Base-by-base conservation (phyloP, 2,888 invertebrate species). In the Anarsia innoxiella region DNA sequence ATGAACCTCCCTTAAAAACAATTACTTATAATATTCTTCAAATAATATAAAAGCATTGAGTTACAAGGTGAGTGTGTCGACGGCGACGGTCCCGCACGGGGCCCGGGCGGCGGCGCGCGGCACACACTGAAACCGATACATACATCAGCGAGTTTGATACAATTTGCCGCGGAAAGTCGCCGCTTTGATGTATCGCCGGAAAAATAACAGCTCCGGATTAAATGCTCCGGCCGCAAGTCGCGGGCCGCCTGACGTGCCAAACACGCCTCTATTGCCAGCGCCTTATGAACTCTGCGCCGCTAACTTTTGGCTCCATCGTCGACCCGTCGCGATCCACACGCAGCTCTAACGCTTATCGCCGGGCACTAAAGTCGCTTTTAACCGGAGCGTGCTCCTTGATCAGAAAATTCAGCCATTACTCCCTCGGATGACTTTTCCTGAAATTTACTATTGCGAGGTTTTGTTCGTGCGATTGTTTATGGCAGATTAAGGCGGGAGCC, bases 101-200 rank as follows among this genome's bases (percentile, higher is more conserved):
- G n/a, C n/a, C n/a, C n/a, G n/a, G n/a, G n/a, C n/a, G n/a, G n/a
- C n/a, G n/a, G n/a, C n/a, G n/a, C n/a, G n/a, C n/a, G n/a, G 12
- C 37, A 26, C 27, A 34, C 34, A 12, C 37, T 36, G 46, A 9
- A 31, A 14, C 16, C 9, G 33, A 31, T 49, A 51, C 69, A 68
- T 70, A 72, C 65, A 71, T 73, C 70, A 71, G 58, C 58, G 62
- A 68, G 51, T 73, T 72, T 72, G 73, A 76, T 76, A 76, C 70
- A 74, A 76, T 76, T 76, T 75, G 73, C 67, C 69, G 67, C 59
- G 56, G 63, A 65, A 62, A 69, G 61, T 71, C 63, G 65, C 66
- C 66, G 59, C 63, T 72, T 71, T 75, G 75, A 75, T 75, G 70
- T 76, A 75, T 73, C 53, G 57, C 74, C 73, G 75, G 75, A 73